These are phyloP conservation scores for Serrognathus titanus DNA, from an alignment of 2,888 invertebrate species.

Conservation along the genomic window DNA sequence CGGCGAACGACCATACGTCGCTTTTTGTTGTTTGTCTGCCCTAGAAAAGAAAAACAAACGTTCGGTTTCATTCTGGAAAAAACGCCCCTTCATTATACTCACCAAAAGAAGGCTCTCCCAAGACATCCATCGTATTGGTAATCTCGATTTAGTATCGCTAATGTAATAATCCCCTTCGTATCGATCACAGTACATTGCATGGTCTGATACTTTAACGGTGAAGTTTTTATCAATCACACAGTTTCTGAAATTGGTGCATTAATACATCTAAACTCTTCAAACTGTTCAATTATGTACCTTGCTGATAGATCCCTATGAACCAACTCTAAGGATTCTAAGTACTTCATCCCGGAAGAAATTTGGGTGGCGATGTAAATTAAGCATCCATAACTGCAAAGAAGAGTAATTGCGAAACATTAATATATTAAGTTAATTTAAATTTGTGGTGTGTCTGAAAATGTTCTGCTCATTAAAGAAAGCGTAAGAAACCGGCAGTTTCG, in stretches of 20 bases:
- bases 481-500: too few species aligned
- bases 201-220: slow-evolving; percentile 78
- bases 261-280: neutral
- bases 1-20: slow-evolving; percentile 90
- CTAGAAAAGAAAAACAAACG: slow-evolving; percentile 54
- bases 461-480: too few species aligned
- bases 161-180: slow-evolving; percentile 81
- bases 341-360: slow-evolving; percentile 91
- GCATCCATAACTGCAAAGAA: slow-evolving; percentile 77
- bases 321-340: slow-evolving; percentile 84
- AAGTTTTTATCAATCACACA: slow-evolving; percentile 80
- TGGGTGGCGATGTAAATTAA: slow-evolving; percentile 83
- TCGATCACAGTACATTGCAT: slow-evolving; percentile 79
- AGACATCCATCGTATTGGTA: slow-evolving; percentile 92
- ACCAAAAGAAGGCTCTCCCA: slow-evolving; percentile 85
- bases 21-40: slow-evolving; percentile 83
- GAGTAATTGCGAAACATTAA: too few species aligned
- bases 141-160: slow-evolving; percentile 73
- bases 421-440: too few species aligned
- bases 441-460: too few species aligned
- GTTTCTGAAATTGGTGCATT: slow-evolving; percentile 59
- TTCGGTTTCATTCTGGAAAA: too few species aligned
- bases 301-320: slow-evolving; percentile 88
- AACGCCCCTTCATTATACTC: slow-evolving; percentile 36
- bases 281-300: slow-evolving; percentile 55